phyloP scores from a whole-genome alignment of 2,797 vertebrate species.

The Amazona ochrocephala region DNA sequence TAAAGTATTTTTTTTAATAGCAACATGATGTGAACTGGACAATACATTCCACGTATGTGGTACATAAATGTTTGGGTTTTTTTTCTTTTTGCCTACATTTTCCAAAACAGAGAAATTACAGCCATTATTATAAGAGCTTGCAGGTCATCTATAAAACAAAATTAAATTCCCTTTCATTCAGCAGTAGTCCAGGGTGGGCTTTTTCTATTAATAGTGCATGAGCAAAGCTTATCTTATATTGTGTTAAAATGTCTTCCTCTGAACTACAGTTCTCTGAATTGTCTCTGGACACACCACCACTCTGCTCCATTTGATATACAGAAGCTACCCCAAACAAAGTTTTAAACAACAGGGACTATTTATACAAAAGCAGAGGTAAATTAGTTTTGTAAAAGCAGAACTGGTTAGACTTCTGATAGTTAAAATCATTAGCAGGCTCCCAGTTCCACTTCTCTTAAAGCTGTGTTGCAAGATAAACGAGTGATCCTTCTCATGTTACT shows the following conservation, averaged over 20 bases:
- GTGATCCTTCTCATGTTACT: neutral
- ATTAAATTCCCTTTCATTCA: neutral
- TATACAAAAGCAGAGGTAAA: slow-evolving; percentile 3
- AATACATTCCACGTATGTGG: neutral
- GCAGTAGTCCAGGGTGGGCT: neutral
- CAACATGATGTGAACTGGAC: neutral
- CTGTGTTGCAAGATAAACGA: neutral
- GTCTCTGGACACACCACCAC: neutral
- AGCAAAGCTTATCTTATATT: neutral
- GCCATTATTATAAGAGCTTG: neutral
- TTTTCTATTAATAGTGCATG: neutral
- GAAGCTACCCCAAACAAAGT: neutral
- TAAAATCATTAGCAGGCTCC: neutral
- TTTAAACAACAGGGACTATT: neutral
- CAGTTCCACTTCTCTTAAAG: neutral
- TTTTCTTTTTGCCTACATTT: neutral
- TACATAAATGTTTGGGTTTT: neutral
- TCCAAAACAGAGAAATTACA: neutral
- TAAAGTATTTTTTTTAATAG: neutral
- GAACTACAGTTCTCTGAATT: neutral
- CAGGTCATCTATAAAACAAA: neutral
- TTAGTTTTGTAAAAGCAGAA: neutral
- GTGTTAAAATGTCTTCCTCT: neutral
- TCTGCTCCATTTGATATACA: neutral
- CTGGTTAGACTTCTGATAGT: neutral